Conservation (phyloP, 2,797 vertebrate genomes). For the Hemitrygon akajei region DNA sequence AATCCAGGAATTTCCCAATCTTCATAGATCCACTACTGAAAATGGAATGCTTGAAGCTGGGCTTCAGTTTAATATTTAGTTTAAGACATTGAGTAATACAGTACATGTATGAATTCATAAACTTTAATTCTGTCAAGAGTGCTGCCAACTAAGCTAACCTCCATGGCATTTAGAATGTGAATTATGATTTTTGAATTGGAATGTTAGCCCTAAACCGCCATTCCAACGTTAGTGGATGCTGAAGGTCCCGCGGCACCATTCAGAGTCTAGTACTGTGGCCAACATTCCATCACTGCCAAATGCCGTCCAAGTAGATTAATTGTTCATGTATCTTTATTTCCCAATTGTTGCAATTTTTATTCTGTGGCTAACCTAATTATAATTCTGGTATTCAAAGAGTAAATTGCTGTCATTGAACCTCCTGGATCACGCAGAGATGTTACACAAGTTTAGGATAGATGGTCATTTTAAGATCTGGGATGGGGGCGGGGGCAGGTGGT, state of each 20-base stretch:
- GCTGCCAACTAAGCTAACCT: background rate
- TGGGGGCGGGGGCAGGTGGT: background rate
- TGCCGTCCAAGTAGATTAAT: background rate
- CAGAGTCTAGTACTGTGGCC: background rate
- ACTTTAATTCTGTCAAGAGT: background rate
- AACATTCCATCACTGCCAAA: background rate
- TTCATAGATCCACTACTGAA: background rate
- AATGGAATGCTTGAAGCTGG: background rate
- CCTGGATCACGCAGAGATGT: background rate
- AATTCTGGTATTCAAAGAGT: background rate
- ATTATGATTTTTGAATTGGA: background rate
- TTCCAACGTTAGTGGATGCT: background rate
- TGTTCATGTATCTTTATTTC: background rate
- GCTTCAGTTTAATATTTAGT: background rate
- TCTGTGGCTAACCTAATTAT: background rate
- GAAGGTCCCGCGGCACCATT: background rate
- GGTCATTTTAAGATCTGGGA: too few species aligned
- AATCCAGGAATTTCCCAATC: too few species aligned
- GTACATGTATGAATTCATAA: background rate
- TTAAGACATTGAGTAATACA: background rate
- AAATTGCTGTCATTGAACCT: background rate
- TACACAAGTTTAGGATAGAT: background rate
- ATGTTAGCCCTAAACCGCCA: background rate
- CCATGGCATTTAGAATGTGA: background rate
- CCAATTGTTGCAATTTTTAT: background rate